A percentile compares a stretch with the other conserved stretches of the same genome.
phyloP scores from a whole-genome alignment of 2,797 vertebrate genomes.

The Pseudocheirus occidentalis region DNA sequence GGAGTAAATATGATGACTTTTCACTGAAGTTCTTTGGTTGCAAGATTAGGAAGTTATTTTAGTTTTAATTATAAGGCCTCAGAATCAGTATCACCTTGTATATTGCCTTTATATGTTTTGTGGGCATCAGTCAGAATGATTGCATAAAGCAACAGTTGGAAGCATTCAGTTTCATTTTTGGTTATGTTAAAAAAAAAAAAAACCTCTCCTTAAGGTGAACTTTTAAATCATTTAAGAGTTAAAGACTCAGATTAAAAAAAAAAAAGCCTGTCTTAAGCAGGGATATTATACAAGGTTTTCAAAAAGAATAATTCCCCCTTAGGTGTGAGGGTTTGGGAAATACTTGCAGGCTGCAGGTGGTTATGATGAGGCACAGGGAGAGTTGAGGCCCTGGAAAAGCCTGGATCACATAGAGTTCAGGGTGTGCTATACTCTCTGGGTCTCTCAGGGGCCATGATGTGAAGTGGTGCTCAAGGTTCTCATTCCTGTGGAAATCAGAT shows the following conservation, averaged over 20 bases:
- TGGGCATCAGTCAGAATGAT: background rate
- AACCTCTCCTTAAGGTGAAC: background rate
- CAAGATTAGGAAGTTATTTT: background rate
- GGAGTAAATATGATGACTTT: background rate
- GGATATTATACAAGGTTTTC: constrained; percentile 22
- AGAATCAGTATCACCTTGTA: background rate
- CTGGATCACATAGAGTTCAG: too few relatives aligned
- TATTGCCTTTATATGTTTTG: background rate
- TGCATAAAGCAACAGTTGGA: background rate
- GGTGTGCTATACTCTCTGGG: too few relatives aligned
- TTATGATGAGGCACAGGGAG: too few relatives aligned
- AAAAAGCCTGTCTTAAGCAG: constrained; percentile 2
- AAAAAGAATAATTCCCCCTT: background rate
- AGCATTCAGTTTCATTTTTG: background rate
- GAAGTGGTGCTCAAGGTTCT: too few relatives aligned
- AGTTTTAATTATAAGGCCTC: background rate
- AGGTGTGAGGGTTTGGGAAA: too few relatives aligned
- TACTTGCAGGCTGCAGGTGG: too few relatives aligned
- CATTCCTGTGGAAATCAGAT: too few relatives aligned
- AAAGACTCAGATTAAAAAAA: background rate
- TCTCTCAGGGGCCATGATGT: too few relatives aligned
- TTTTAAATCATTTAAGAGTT: constrained; percentile 36
- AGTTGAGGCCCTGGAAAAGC: too few relatives aligned
- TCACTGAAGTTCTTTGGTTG: background rate
- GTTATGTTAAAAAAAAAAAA: background rate